Evolutionary conservation across 1,140 invertebrate species (phyloP).

Genomic region (Brevipalpus yothersi): DNA sequence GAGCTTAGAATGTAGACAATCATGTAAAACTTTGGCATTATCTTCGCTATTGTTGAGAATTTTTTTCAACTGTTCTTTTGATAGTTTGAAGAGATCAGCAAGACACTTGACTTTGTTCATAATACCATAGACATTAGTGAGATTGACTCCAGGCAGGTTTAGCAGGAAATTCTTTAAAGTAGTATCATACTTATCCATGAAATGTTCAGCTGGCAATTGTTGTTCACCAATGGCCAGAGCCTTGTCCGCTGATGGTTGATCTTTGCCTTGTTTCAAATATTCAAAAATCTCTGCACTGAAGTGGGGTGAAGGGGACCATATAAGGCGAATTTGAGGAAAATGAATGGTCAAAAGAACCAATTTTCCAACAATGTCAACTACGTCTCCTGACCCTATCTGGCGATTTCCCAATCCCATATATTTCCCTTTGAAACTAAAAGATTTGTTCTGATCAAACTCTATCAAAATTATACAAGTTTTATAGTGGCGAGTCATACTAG

Average conservation of each 20-base stretch:
- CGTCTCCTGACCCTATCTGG: neutral
- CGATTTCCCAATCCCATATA: slow-evolving; percentile 1
- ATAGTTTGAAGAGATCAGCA: slow-evolving; percentile 31
- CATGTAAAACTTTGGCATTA: slow-evolving; percentile 2
- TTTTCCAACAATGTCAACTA: slow-evolving; percentile 10
- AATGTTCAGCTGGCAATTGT: slow-evolving; percentile 9
- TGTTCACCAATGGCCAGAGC: slow-evolving; percentile 18
- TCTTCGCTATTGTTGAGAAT: slow-evolving; percentile 31
- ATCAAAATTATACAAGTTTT: slow-evolving; percentile 73
- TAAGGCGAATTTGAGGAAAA: slow-evolving; percentile 66
- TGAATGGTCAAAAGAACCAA: slow-evolving; percentile 66
- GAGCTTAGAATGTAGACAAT: slow-evolving; percentile 3
- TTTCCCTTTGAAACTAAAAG: slow-evolving; percentile 29
- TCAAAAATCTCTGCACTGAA: slow-evolving; percentile 86
- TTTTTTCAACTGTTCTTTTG: slow-evolving; percentile 30
- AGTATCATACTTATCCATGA: slow-evolving; percentile 43
- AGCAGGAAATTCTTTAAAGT: slow-evolving; percentile 49
- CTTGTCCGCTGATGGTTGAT: slow-evolving; percentile 13
- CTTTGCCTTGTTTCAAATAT: slow-evolving; percentile 25
- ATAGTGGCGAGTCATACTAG: slow-evolving; percentile 67
- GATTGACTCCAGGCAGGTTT: slow-evolving; percentile 66
- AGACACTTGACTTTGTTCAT: slow-evolving; percentile 39
- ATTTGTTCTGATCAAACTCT: slow-evolving; percentile 83
- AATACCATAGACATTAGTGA: slow-evolving; percentile 52
- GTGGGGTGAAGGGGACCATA: slow-evolving; percentile 87